Evolutionary conservation across 2,113 vertebrate species (phyloP).

Genomic region (Chloropsis cyanopogon): DNA sequence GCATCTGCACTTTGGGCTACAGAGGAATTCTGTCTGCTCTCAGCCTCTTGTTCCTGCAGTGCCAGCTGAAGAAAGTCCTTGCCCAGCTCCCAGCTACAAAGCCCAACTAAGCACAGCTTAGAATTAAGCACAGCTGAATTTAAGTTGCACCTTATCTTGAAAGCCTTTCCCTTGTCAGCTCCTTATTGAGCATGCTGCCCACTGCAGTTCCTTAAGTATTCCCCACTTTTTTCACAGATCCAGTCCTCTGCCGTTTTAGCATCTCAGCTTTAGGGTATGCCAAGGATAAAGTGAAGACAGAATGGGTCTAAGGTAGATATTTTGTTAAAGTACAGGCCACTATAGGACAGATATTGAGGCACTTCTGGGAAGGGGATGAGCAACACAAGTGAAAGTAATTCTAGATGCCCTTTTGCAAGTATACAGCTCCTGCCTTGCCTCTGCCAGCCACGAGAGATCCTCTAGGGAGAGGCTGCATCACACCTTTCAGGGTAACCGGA

Average conservation of each 20-base stretch:
- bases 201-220: background rate
- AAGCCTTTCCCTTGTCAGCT: background rate
- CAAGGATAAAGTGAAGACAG: background rate
- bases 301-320: slow-evolving; percentile 14
- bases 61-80: background rate
- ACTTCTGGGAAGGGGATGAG: slow-evolving; percentile 53
- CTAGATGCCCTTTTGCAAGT: background rate
- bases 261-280: background rate
- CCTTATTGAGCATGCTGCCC: background rate
- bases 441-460: background rate
- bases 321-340: slow-evolving; percentile 47
- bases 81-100: background rate
- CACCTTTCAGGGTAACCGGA: accelerated
- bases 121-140: background rate
- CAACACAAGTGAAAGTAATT: background rate
- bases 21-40: background rate
- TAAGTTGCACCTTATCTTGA: background rate
- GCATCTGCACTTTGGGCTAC: background rate
- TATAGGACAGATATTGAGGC: slow-evolving; percentile 47
- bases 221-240: background rate
- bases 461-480: background rate
- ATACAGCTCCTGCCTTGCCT: background rate
- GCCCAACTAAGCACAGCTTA: background rate
- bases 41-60: background rate
- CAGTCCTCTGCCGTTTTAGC: background rate